Evolutionary conservation across 2,113 vertebrate genomes (phyloP), one percentile per base, ranked within the genome.

Genomic region (Entelurus aequoreus): DNA sequence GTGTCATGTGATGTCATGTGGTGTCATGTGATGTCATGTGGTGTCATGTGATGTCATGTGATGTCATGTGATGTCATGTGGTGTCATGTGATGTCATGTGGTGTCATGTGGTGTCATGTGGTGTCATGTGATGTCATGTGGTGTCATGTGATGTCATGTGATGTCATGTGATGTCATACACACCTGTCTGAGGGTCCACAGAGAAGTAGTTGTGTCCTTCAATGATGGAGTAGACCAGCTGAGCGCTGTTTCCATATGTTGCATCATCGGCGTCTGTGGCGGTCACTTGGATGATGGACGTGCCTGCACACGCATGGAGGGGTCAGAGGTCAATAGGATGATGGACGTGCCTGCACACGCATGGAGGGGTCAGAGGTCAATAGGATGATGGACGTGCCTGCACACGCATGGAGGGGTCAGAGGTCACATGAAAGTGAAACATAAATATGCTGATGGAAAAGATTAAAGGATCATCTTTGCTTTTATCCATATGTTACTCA

Each of bases 141-240:
- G 28, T 28, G 28, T 28, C 28, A 28, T 28, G 28, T 28, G 28
- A 4, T 28, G 28, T 28, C 28, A 28, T 28, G 28, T 28, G 28
- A 4, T 28, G 28, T 28, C 28, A 28, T 28, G 42, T 46, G 10
- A 2, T 11, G 42, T 11, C 42, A 11, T 46, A 28, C 55, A 7
- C n/a, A 95, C 94, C 94, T 77, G 93, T 94, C 79, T 95, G 92
- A 38, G 94, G 91, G 66, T 96, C 94, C 81, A 96, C 92, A 13
- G 94, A 94, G 86, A 95, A 95, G 79, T 90, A 91, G 69, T 93
- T 91, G 81, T 94, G 91, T 15, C 94, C 94, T 44, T 95, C 91
- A 38, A 90, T 88, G 54, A 96, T 87, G 9, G 92, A 91, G 58
- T 96, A 95, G 53, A 95, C 94, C 81, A 96, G 87, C 77, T 87